Evolutionary conservation across 2,797 vertebrate species (phyloP), one percentile per base, ranked within the genome.

Genomic region (Tragopan temminckii): DNA sequence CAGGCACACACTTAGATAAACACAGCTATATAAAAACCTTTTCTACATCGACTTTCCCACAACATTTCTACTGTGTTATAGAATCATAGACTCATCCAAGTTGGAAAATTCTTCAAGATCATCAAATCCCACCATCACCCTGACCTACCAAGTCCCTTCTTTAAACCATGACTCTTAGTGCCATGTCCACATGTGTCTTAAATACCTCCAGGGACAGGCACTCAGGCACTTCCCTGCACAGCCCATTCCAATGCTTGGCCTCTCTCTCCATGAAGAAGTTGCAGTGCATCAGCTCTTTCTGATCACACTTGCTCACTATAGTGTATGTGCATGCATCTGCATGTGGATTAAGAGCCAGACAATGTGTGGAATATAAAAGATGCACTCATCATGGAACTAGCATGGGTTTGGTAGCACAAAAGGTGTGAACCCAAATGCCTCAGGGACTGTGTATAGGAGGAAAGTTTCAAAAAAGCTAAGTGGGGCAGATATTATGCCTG

Each of bases 241-340:
- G 59, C 36, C 36, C 36, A 19, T 29, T 20, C 17, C 59, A 40
- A 40, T 8, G 36, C 36, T 38, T 38, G 59, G 38, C 17, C 36
- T 29, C 25, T 25, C 36, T 61, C 36, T 40, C 36, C 7, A 2
- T 61, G 36, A 61, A 40, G 36, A 40, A 52, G 8, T 48, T 70
- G 75, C 61, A 40, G 8, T 19, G 2, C 50, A 36, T 31, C 21
- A 5, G 35, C 36, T 90, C 52, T 59, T 40, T 67, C 17, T 18
- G n/a, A 48, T 21, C 13, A 29, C 7, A 58, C 84, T 7, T 63
- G 36, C 71, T 85, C 61, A 7, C 52, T 45, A 43, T 0, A 0
- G 8, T 45, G 38, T 3, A 27, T 1, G 2, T 9, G 20, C 15
- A 7, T 2, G 14, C 31, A 69, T 62, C 29, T 35, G 27, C 13